These are phyloP conservation scores for Galleria mellonella DNA, from an alignment of 1,140 invertebrate species.

Conservation along the genomic window DNA sequence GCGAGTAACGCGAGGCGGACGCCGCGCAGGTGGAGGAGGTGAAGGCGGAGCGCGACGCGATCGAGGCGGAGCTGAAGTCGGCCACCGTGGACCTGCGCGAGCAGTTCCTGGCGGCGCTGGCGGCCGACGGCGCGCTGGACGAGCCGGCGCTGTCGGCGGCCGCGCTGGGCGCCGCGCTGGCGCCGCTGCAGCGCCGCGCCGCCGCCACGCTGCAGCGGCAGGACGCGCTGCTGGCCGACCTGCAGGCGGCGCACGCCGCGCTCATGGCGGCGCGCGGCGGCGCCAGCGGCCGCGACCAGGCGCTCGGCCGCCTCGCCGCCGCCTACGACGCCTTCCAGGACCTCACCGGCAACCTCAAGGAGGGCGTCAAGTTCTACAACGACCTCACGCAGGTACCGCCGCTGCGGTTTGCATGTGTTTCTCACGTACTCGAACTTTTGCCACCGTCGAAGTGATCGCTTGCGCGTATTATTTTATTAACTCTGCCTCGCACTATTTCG, in stretches of 20 bases:
- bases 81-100: conserved; percentile 83
- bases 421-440: too few relatives aligned
- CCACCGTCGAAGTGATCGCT: too few relatives aligned
- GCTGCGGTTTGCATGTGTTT: too few relatives aligned
- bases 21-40: conserved; percentile 85
- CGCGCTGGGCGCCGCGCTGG: conserved; percentile 86
- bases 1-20: conserved; percentile 77
- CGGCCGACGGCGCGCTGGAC: conserved; percentile 90
- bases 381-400: conserved; percentile 86
- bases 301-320: conserved; percentile 89
- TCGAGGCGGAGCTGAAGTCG: conserved; percentile 85
- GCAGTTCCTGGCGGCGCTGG: conserved; percentile 86
- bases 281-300: conserved; percentile 81
- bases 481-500: too few relatives aligned
- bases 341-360: conserved; percentile 91
- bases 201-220: conserved; percentile 83
- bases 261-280: conserved; percentile 83
- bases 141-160: conserved; percentile 87
- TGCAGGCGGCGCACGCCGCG: conserved; percentile 83
- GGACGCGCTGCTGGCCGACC: conserved; percentile 83
- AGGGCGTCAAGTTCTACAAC: conserved; percentile 99
- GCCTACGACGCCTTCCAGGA: conserved; percentile 95
- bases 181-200: conserved; percentile 87
- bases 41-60: conserved; percentile 91
- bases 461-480: too few relatives aligned